Evolutionary conservation across 2,113 vertebrate species (phyloP).

Genomic region (Coptodon rendalli): DNA sequence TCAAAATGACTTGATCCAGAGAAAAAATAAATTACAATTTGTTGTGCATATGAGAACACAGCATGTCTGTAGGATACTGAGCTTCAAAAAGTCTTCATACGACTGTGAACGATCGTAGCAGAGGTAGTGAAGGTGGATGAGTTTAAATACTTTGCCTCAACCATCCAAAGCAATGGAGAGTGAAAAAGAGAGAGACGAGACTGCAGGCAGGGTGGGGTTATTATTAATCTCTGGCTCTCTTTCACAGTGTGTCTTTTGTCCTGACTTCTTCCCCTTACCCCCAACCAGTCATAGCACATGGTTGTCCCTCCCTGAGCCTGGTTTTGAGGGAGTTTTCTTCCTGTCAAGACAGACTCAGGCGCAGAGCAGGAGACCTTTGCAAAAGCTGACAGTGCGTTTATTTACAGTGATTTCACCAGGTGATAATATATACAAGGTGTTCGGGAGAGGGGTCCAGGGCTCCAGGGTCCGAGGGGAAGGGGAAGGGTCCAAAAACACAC

Average conservation of each 20-base stretch:
- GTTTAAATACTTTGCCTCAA: not conserved
- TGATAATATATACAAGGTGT: no score
- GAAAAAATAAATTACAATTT: not conserved
- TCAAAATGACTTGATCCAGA: not conserved
- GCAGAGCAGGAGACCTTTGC: no score
- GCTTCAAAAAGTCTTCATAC: not conserved
- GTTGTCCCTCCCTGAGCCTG: not conserved
- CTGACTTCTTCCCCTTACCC: not conserved
- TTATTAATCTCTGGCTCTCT: not conserved
- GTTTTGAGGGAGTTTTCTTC: not conserved
- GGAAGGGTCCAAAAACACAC: no score
- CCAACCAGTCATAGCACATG: not conserved
- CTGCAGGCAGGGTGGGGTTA: not conserved
- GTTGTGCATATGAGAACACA: not conserved
- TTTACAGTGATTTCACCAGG: no score
- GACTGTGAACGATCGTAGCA: rapidly evolving
- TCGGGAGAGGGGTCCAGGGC: no score
- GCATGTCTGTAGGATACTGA: not conserved
- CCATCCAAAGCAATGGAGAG: not conserved
- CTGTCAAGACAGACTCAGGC: no score
- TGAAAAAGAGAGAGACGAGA: not conserved
- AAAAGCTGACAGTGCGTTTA: no score
- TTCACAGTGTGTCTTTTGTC: not conserved
- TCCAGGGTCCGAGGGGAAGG: no score
- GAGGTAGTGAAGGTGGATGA: not conserved